These are phyloP conservation scores for Drosophila dunni DNA, from an alignment of 1,140 invertebrate genomes.

Conservation along the genomic window DNA sequence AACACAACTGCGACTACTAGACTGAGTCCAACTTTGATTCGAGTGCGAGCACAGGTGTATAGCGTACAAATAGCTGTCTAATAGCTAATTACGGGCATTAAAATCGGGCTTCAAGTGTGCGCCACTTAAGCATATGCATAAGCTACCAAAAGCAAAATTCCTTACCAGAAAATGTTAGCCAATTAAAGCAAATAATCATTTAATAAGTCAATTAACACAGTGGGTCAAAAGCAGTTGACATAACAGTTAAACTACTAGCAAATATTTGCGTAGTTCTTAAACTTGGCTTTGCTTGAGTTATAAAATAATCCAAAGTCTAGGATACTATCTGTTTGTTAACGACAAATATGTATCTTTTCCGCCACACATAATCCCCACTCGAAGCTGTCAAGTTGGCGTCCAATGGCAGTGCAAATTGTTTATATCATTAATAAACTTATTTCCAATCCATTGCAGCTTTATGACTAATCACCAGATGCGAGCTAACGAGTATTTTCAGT, in stretches of 20 bases:
- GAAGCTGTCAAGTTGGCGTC: conserved; percentile 35
- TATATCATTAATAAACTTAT: conserved; percentile 73
- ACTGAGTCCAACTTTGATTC: background rate
- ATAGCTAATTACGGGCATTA: conserved; percentile 44
- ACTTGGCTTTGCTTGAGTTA: background rate
- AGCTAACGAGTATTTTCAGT: conserved; percentile 36
- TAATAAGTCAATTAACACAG: too few species aligned
- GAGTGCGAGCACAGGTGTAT: background rate
- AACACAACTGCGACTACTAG: conserved; percentile 4
- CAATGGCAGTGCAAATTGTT: conserved; percentile 5
- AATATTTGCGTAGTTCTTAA: too few species aligned
- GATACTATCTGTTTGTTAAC: background rate
- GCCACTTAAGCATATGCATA: conserved; percentile 24
- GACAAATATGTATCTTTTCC: conserved; percentile 5
- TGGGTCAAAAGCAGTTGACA: too few species aligned
- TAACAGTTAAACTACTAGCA: too few species aligned
- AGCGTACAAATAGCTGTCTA: background rate
- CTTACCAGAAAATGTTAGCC: background rate
- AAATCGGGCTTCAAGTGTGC: conserved; percentile 35
- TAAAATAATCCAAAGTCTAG: background rate
- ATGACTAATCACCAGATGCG: conserved; percentile 74
- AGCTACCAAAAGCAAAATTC: background rate
- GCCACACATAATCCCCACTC: background rate
- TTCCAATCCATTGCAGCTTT: conserved; percentile 62
- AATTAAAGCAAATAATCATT: too few species aligned